Conservation (phyloP, 1,140 invertebrate species). For the Drosophila persimilis region DNA sequence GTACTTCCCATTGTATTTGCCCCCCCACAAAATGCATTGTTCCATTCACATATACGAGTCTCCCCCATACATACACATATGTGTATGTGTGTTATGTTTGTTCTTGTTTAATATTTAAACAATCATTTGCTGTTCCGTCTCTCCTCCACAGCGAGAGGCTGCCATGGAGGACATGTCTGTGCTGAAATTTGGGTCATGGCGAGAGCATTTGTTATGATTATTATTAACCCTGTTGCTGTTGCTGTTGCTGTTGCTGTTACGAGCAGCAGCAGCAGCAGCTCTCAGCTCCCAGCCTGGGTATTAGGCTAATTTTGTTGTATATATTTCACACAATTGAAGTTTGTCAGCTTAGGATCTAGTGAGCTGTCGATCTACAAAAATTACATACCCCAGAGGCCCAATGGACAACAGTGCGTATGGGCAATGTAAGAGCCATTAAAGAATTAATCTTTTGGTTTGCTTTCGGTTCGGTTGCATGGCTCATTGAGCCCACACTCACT, state of each 20-base stretch:
- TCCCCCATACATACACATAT: not conserved
- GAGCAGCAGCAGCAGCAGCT: not conserved
- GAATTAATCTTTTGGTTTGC: constrained; percentile 15
- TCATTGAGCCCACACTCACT: constrained; percentile 36
- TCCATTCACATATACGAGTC: too few species aligned
- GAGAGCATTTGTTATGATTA: constrained; percentile 46
- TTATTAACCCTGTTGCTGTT: constrained; percentile 36
- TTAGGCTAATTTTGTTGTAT: constrained; percentile 19
- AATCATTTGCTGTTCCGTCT: constrained; percentile 36
- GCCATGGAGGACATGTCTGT: constrained; percentile 29
- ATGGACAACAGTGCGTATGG: not conserved
- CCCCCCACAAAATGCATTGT: constrained; percentile 36
- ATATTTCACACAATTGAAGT: constrained; percentile 21
- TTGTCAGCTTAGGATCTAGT: not conserved
- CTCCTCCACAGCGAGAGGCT: constrained; percentile 20
- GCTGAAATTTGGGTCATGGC: constrained; percentile 40
- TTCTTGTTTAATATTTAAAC: constrained; percentile 55
- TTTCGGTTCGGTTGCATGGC: constrained; percentile 11
- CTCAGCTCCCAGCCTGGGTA: constrained; percentile 6
- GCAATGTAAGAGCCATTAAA: constrained; percentile 22
- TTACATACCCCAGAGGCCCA: not conserved
- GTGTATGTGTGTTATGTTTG: constrained; percentile 3
- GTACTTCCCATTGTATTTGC: constrained; percentile 32
- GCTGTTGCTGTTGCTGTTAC: constrained; percentile 19
- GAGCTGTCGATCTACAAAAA: not conserved